phyloP scores from a whole-genome alignment of 2,113 vertebrate species.

The Paramisgurnus dabryanus region DNA sequence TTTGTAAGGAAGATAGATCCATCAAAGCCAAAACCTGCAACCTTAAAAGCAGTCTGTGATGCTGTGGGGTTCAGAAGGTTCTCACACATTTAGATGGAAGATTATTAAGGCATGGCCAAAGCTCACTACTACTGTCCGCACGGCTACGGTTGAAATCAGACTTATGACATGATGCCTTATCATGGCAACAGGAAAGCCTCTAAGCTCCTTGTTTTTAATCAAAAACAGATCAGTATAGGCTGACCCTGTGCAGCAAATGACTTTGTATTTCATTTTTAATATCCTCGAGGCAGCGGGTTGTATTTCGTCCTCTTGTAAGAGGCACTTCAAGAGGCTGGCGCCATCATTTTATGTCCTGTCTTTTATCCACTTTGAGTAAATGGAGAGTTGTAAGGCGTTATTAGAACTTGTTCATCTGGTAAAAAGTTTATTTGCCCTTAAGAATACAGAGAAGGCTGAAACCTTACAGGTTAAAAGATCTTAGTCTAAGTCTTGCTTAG shows the following conservation, averaged over 20 bases:
- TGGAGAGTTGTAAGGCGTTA: constrained; percentile 41
- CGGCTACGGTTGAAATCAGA: constrained; percentile 43
- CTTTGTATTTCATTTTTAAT: constrained; percentile 66
- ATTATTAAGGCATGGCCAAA: constrained; percentile 43
- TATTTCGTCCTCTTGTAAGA: constrained; percentile 54
- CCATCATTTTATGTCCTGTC: constrained; percentile 54
- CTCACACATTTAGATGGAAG: constrained; percentile 51
- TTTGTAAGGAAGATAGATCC: constrained; percentile 50
- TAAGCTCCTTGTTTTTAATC: constrained; percentile 61
- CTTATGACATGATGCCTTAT: constrained; percentile 52
- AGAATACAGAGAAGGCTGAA: not conserved
- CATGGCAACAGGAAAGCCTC: constrained; percentile 54
- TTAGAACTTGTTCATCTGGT: constrained; percentile 31
- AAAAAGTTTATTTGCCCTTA: constrained; percentile 5
- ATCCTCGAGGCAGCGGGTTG: constrained; percentile 59
- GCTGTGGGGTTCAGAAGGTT: constrained; percentile 46
- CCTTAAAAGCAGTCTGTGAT: constrained; percentile 46
- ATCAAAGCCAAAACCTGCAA: constrained; percentile 54
- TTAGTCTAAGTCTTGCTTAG: too few species aligned
- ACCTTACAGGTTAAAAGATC: constrained; percentile 3
- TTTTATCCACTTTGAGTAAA: constrained; percentile 50
- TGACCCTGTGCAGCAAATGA: constrained; percentile 56
- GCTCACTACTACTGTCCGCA: constrained; percentile 33
- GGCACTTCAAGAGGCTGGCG: constrained; percentile 47
- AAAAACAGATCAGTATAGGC: constrained; percentile 59